Evolutionary conservation across 2,888 invertebrate species (phyloP), one percentile per base, ranked within the genome.

Genomic region (Meganola albula): DNA sequence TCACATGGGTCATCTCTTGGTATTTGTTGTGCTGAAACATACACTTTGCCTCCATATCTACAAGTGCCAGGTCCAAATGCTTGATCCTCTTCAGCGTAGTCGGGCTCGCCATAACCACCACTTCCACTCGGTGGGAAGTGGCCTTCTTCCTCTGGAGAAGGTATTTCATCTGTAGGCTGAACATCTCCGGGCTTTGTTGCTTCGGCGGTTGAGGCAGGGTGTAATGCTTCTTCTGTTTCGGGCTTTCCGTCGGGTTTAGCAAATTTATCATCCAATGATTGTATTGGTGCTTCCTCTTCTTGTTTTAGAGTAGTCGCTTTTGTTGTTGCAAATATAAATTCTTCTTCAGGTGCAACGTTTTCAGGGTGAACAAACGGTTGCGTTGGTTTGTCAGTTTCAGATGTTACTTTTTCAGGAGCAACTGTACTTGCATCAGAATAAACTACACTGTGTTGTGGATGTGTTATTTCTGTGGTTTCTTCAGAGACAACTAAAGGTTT

Each of bases 1-100:
- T 97, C 96, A 72, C 97, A 97, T 12, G 97, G 96, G 84, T 97
- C 96, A 56, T 96, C 95, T 54, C 97, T 88, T 22, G 96, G 96
- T 61, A 97, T 96, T 83, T 97, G 97, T 79, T 97, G 96, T 1
- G 97, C 97, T 1, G 96, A 96, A 23, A 96, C 95, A 73, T 95
- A 97, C 27, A 96, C 92, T 80, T 95, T 95, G 56, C 96, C 96
- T 36, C 95, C 95, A 58, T 96, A 97, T 57, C 96, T 89, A 63
- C 97, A 97, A 28, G 96, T 96, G 51, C 96, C 96, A 9, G 95
- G 95, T 16, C 95, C 95, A 55, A 94, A 93, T 34, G 90, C 89
- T 59, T 91, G 91, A 58, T 93, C 93, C 58, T 94, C 93, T 53
- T 92, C 92, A 44, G 90, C 91, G 59, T 94, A 92, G 53, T 93